Conservation (phyloP, 37 sponge, comb jelly and placozoan genomes). For the Eunapius fragilis region DNA sequence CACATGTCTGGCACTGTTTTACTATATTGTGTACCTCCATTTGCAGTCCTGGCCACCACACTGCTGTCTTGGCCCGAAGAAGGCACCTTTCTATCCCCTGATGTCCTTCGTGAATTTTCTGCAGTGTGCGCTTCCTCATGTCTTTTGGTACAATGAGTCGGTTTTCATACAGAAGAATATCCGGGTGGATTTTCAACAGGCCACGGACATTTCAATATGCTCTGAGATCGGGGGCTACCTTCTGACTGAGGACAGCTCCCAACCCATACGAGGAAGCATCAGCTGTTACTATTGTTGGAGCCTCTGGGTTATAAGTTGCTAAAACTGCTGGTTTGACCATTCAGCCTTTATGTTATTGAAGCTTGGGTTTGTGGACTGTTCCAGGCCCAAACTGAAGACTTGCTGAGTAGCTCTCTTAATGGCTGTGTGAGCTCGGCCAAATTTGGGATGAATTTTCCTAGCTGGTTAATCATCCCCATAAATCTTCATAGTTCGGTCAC, state of each 20-base stretch:
- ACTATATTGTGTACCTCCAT: background rate
- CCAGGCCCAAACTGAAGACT: constrained; percentile 26
- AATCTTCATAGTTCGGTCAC: constrained; percentile 37
- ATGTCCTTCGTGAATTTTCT: constrained; percentile 25
- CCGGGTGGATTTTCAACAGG: constrained; percentile 3
- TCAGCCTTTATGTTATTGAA: constrained; percentile 34
- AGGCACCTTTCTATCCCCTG: constrained; percentile 17
- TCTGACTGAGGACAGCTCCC: constrained; percentile 13
- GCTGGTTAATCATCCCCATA: constrained; percentile 56
- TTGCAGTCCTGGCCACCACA: constrained; percentile 33
- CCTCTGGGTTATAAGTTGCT: constrained; percentile 32
- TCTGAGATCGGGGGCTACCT: constrained; percentile 4
- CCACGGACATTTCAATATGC: constrained; percentile 22
- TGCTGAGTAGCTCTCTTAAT: constrained; percentile 45
- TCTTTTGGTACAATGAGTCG: constrained; percentile 13
- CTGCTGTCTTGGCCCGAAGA: background rate
- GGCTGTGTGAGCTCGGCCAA: constrained; percentile 38
- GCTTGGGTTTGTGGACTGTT: constrained; percentile 20
- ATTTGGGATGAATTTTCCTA: constrained; percentile 44
- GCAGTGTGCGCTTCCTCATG: constrained; percentile 2
- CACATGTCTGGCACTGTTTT: background rate
- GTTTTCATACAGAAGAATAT: constrained; percentile 14
- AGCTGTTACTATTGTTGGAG: constrained; percentile 3
- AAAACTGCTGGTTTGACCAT: constrained; percentile 28
- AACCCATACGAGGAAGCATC: constrained; percentile 39